Evolutionary conservation across 2,888 invertebrate species (phyloP), one percentile per base, ranked within the genome.

Genomic region (Sphecodes monilicornis): DNA sequence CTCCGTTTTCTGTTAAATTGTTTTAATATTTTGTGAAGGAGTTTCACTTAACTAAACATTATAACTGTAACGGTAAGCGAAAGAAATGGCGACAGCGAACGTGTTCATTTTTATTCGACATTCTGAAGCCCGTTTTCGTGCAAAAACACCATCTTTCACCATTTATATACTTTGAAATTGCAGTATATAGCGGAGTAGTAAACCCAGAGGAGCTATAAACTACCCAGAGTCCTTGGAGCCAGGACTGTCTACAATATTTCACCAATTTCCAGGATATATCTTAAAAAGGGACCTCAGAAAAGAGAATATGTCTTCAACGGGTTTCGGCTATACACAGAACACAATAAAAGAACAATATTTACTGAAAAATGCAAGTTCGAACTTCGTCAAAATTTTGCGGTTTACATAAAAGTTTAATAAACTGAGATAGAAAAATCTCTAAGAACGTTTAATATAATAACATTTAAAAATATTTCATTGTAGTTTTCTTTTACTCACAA

Each of bases 131-230:
- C 2, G 2, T 60, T 29, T 32, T 8, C 16, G 60, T 60, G n/a
- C 1, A 32, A 18, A 60, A 18, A 4, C 60, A 8, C 60, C 29
- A 60, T 60, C 60, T 32, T 60, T 60, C 29, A 18, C 29, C 16
- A 60, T 60, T 60, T 29, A 29, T 60, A 29, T 16, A 60, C 60
- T 29, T 26, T 1, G 60, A 60, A 60, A 60, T 60, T 8, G 29
- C 60, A 32, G n/a, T n/a, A 60, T 60, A 60, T 60, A 60, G 29
- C 18, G 29, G 8, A 60, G 29, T 18, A 32, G 18, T 32, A 32
- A 60, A 18, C 60, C 60, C 60, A 60, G 29, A 6, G 60, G 60
- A 60, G 60, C 29, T 60, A 29, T 60, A 60, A 60, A 60, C 60
- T 32, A 60, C 29, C 60, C 18, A 29, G 32, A 60, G 18, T 32